Base-by-base conservation (phyloP, 2,888 invertebrate genomes). In the Pachymerium ferrugineum region DNA sequence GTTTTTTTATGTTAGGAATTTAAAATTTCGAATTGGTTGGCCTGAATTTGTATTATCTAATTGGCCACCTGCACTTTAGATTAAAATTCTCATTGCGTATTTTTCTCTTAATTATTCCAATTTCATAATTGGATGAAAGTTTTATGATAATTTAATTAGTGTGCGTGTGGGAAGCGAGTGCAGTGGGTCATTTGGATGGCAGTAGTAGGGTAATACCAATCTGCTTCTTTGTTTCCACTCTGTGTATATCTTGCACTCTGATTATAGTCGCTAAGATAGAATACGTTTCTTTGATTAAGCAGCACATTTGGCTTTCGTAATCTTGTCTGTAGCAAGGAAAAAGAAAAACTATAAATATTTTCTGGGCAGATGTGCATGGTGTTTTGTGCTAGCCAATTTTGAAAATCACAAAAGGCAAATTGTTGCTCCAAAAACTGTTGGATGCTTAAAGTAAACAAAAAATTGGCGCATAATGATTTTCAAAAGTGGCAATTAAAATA, bases 291-390 rank as follows among this genome's bases (percentile, higher is more conserved):
- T 42, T 72, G 31, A 72, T 72, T 72, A 72, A 72, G 72, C 72
- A 42, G 42, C 72, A 72, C 72, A 38, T 38, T 25, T 28, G 38
- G 72, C 72, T 72, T 72, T 72, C 38, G 72, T 72, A 47, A 72
- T 72, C 72, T 72, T 72, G 42, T 72, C 38, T 35, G 70, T 70
- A 47, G 38, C 25, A 47, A 47, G 47, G 47, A 47, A 16, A 72
- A 38, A 38, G 42, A 72, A 42, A 47, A 47, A 47, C 47, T 47
- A 47, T 22, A 47, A 47, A 47, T 16, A 19, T 30, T 72, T 42
- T 72, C 47, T 38, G 30, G 72, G 47, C 72, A 72, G 72, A 47
- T 72, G 72, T 72, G 72, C 72, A 72, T 72, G 72, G 72, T 72
- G 72, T 72, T 35, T 69, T 72, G 72, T 38, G 47, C 47, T 47